Evolutionary conservation across 2,888 invertebrate species (phyloP), one percentile per base, ranked within the genome.

Genomic region (Oscheius sp.): DNA sequence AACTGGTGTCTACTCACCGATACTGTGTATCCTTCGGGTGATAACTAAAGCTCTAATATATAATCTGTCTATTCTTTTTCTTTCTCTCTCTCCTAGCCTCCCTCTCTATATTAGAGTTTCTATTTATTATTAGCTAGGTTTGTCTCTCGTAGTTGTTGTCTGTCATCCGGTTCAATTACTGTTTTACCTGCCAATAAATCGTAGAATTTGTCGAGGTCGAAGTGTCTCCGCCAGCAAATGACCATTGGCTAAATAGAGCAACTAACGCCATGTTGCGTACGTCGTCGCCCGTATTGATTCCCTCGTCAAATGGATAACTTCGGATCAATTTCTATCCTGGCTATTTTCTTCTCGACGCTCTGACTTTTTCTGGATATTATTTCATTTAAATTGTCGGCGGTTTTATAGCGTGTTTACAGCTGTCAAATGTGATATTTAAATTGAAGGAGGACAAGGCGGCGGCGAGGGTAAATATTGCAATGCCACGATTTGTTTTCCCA

Each of bases 241-340:
- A 49, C 49, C 49, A 49, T 13, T 13, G 18, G 53, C 21, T 53
- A 25, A 25, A 53, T 53, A 25, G 59, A 41, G 18, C 29, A 35
- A n/a, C 6, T 2, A 35, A 63, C 63, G 63, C 63, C 41, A 46
- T 63, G 63, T 45, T 63, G 63, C 63, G 63, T 63, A 63, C 63
- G 43, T 43, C 18, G n/a, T 35, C 5, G 35, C 35, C 35, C 63
- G 63, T 46, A 63, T 63, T 45, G 66, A 66, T 66, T 52, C 29
- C 27, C 13, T 16, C 49, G 46, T 16, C 58, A 58, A 27, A 45
- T 6, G 41, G 61, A n/a, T 41, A 43, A 61, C n/a, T 18, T 43
- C 35, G 43, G 23, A 49, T 21, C 49, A 7, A 9, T 35, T 35
- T 9, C 35, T 9, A 35, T 35, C 35, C 35, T 3, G 7, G 35